A percentile compares a stretch with the other conserved stretches of the same genome.
These are phyloP conservation scores for Diadegma fenestrale DNA, from an alignment of 2,888 invertebrate species.

Conservation along the genomic window DNA sequence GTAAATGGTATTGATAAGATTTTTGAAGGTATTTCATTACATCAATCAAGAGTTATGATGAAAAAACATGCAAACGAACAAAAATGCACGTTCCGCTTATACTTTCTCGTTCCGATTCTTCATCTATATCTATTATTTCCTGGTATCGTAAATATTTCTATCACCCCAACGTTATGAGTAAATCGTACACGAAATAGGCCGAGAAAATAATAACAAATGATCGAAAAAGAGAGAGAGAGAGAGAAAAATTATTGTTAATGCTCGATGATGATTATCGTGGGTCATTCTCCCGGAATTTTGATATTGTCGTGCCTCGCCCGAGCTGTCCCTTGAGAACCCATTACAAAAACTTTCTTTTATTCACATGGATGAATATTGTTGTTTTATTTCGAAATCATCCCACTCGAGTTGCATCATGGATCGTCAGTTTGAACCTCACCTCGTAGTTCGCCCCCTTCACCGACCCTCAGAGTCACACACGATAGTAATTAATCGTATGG, in stretches of 20 bases:
- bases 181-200: slow-evolving; percentile 61
- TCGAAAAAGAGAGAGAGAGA: slow-evolving; percentile 39
- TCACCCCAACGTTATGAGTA: slow-evolving; percentile 70
- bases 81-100: slow-evolving; percentile 74
- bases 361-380: slow-evolving; percentile 10
- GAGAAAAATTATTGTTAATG: slow-evolving; percentile 35
- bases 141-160: slow-evolving; percentile 64
- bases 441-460: slow-evolving; percentile 34
- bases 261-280: slow-evolving; percentile 72
- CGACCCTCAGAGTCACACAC: slow-evolving; percentile 22
- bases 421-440: slow-evolving; percentile 40
- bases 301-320: slow-evolving; percentile 50
- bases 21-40: slow-evolving; percentile 85
- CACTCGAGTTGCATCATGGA: slow-evolving; percentile 48
- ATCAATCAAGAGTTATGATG: slow-evolving; percentile 83
- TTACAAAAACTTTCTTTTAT: slow-evolving; percentile 32
- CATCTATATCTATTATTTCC: slow-evolving; percentile 61
- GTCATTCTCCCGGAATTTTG: slow-evolving; percentile 79
- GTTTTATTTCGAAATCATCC: slow-evolving; percentile 1
- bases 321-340: slow-evolving; percentile 36
- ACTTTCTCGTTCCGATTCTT: slow-evolving; percentile 63
- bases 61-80: slow-evolving; percentile 50
- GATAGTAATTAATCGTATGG: slow-evolving; percentile 24
- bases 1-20: slow-evolving; percentile 87
- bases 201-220: slow-evolving; percentile 26